These are phyloP conservation scores for Harpagifer antarcticus DNA, from an alignment of 2,797 vertebrate genomes.

Conservation along the genomic window DNA sequence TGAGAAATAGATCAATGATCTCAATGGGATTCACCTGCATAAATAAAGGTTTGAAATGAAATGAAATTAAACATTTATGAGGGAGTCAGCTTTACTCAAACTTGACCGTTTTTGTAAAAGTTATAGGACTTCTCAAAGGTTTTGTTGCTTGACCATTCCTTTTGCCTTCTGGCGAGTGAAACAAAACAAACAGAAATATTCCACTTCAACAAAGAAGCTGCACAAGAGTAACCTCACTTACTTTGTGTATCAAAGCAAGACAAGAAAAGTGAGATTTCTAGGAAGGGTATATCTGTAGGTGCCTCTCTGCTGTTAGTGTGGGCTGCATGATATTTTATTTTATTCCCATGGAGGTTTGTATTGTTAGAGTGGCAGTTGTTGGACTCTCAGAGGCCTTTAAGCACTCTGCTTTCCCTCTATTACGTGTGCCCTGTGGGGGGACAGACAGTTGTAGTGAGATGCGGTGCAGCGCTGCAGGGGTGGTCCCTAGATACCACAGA, in stretches of 20 bases:
- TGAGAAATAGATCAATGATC: too few species aligned
- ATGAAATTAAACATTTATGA: neutral
- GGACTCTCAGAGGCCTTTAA: slow-evolving; percentile 74
- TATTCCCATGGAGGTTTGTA: slow-evolving; percentile 52
- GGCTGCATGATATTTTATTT: slow-evolving; percentile 21
- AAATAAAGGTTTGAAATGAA: too few species aligned
- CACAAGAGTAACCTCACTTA: slow-evolving; percentile 12
- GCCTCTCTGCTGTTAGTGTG: slow-evolving; percentile 41
- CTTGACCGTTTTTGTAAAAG: slow-evolving; percentile 9
- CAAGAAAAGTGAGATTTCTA: slow-evolving; percentile 51
- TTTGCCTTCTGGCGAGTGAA: slow-evolving; percentile 29
- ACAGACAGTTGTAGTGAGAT: slow-evolving; percentile 66
- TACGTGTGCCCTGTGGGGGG: slow-evolving; percentile 71
- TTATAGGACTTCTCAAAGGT: slow-evolving; percentile 8
- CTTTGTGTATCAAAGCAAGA: slow-evolving; percentile 38
- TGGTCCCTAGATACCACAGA: slow-evolving; percentile 74
- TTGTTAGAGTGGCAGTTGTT: slow-evolving; percentile 72
- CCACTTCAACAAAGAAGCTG: slow-evolving; percentile 18
- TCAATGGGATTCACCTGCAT: too few species aligned
- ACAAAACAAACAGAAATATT: slow-evolving; percentile 31
- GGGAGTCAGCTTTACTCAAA: slow-evolving; percentile 13
- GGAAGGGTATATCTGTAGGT: slow-evolving; percentile 56
- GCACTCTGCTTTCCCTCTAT: slow-evolving; percentile 72
- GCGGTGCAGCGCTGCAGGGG: slow-evolving; percentile 65
- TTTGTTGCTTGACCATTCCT: slow-evolving; percentile 1